phyloP scores from a whole-genome alignment of 2,797 vertebrate genomes.

The Falco novaeseelandiae region DNA sequence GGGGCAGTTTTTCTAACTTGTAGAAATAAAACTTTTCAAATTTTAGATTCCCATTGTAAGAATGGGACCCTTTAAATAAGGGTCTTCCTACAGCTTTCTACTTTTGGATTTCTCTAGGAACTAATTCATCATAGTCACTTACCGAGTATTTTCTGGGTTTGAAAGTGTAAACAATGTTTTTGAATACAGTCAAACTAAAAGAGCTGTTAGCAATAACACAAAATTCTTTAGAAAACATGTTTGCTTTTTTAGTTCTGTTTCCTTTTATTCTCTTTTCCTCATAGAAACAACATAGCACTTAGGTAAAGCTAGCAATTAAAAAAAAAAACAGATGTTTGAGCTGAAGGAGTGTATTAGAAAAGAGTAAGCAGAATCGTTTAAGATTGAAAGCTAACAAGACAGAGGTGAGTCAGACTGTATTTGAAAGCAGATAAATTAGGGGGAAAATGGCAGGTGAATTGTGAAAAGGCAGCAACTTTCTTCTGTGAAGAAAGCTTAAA shows the following conservation, averaged over 20 bases:
- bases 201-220: neutral
- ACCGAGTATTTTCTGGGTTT: neutral
- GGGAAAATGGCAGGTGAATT: neutral
- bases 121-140: neutral
- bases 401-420: neutral
- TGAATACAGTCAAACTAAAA: neutral
- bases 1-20: constrained; percentile 28
- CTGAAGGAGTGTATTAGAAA: neutral
- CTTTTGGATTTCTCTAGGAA: neutral
- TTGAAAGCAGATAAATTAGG: neutral
- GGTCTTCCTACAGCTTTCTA: neutral
- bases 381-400: neutral
- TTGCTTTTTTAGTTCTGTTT: neutral
- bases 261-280: neutral
- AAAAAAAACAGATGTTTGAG: neutral
- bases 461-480: neutral
- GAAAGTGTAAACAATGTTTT: neutral
- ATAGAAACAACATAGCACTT: neutral
- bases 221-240: neutral
- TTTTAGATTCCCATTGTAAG: neutral
- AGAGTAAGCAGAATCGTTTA: neutral
- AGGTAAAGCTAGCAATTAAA: neutral
- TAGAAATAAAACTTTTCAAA: neutral
- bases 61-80: constrained; percentile 10
- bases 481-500: neutral